phyloP scores from a whole-genome alignment of 2,888 invertebrate species.

The Sarcophaga subvicina region DNA sequence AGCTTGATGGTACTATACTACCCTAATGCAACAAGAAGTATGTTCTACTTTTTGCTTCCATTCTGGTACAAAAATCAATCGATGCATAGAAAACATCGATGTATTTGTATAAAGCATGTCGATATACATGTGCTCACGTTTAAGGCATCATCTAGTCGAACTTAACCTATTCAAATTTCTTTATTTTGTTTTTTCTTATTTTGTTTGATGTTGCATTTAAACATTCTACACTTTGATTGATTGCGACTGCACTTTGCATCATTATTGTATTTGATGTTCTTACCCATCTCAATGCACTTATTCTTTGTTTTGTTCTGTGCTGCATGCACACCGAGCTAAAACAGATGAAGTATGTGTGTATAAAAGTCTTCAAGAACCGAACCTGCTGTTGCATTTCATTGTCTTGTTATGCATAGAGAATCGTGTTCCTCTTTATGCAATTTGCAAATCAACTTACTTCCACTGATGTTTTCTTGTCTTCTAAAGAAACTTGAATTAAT shows the following conservation, averaged over 20 bases:
- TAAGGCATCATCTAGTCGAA: too few species aligned
- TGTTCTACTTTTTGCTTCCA: too few species aligned
- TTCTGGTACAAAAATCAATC: too few species aligned
- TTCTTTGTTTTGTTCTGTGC: background rate
- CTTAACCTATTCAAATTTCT: background rate
- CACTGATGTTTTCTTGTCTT: background rate
- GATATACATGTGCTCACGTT: too few species aligned
- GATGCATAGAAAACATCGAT: too few species aligned
- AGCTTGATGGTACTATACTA: too few species aligned
- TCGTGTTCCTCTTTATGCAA: constrained; percentile 26
- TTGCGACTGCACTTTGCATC: constrained; percentile 76
- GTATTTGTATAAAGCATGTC: too few species aligned
- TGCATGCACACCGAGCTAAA: background rate
- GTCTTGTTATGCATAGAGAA: constrained; percentile 54
- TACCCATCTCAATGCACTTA: constrained; percentile 5
- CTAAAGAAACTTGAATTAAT: constrained; percentile 19
- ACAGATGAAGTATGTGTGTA: constrained; percentile 36
- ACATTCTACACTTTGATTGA: constrained; percentile 75
- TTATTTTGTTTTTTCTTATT: background rate
- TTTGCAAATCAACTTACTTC: background rate
- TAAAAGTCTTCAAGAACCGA: constrained; percentile 2
- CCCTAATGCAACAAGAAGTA: too few species aligned
- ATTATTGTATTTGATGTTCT: constrained; percentile 55
- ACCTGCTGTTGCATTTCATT: constrained; percentile 65
- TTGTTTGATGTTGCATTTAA: constrained; percentile 63